A percentile compares a stretch with the other conserved stretches of the same genome.
Evolutionary conservation across 2,888 invertebrate genomes (phyloP).

Genomic region (Cephus runcator): DNA sequence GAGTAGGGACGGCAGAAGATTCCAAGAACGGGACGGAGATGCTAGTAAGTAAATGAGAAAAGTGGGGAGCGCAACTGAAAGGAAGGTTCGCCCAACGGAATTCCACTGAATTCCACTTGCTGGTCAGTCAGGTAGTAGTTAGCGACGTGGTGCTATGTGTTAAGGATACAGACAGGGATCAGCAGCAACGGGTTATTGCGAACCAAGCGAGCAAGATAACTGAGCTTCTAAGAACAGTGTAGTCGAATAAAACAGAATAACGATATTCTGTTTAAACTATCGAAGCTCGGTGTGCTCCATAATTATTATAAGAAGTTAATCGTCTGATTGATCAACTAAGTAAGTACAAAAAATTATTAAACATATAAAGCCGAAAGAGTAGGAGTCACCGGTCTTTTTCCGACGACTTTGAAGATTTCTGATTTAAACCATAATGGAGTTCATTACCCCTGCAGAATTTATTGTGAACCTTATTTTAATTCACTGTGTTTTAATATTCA

Average conservation of each 20-base stretch:
- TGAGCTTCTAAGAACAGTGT: not conserved
- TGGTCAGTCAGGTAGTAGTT: not conserved
- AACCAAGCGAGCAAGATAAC: not conserved
- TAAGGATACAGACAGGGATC: not conserved
- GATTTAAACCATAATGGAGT: not conserved
- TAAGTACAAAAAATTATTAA: not conserved
- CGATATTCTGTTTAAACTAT: not conserved
- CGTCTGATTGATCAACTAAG: not conserved
- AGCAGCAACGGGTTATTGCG: not conserved
- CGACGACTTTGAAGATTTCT: no score
- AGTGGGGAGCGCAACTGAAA: not conserved
- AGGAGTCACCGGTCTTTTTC: not conserved
- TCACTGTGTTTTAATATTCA: not conserved
- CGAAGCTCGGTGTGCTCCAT: not conserved
- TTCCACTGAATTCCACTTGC: not conserved
- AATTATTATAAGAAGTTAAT: not conserved
- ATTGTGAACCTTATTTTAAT: not conserved
- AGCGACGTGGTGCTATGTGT: not conserved
- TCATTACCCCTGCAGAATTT: not conserved
- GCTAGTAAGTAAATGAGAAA: not conserved
- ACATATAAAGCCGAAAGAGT: no score
- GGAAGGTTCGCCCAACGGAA: not conserved
- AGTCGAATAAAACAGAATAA: not conserved
- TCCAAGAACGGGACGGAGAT: not conserved
- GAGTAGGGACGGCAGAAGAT: not conserved